Conservation (phyloP, 2,113 vertebrate genomes). For the Pluvialis apricaria region DNA sequence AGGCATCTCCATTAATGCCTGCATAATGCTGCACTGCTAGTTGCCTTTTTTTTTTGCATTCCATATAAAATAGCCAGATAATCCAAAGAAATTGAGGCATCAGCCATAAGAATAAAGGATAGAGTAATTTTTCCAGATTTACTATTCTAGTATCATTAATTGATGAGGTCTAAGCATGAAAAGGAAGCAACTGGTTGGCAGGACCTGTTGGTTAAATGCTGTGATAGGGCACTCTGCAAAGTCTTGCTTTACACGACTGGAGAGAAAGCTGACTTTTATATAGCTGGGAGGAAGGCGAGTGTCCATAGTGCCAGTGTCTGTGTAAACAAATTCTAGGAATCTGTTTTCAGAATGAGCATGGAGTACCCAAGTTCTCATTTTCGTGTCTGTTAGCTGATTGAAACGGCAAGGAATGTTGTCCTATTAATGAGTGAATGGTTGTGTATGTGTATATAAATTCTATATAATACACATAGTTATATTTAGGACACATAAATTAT, state of each 20-base stretch:
- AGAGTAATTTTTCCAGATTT: background rate
- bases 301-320: background rate
- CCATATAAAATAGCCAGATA: background rate
- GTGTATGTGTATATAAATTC: background rate
- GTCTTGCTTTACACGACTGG: background rate
- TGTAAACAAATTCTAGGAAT: background rate
- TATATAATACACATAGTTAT: background rate
- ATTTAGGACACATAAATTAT: background rate
- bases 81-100: background rate
- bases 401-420: background rate
- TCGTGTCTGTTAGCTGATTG: background rate
- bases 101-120: background rate
- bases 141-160: background rate
- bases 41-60: background rate
- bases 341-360: background rate
- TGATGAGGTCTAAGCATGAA: background rate
- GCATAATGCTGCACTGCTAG: background rate
- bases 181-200: background rate
- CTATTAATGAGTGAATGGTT: background rate
- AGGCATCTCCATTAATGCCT: background rate
- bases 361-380: background rate
- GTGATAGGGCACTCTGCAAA: background rate
- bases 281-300: background rate
- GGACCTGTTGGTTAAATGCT: background rate
- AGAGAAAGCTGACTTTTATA: background rate